Evolutionary conservation across 2,113 vertebrate genomes (phyloP), one percentile per base, ranked within the genome.

Genomic region (Sapayoa aenigma): DNA sequence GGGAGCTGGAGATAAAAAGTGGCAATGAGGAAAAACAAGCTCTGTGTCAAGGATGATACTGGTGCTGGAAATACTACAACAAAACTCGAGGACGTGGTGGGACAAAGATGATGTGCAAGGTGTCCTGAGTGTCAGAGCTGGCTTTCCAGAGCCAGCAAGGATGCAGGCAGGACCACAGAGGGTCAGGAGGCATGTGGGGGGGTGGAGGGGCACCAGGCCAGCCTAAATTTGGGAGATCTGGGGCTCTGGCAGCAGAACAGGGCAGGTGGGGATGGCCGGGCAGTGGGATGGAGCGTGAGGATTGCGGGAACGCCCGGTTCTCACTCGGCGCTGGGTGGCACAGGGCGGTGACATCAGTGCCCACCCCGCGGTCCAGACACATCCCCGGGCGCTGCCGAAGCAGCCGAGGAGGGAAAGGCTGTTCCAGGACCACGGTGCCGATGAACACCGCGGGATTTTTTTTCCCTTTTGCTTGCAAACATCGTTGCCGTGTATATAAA

Each of bases 251-350:
- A 67, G 67, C 18, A 8, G 13, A 33, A 23, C 41, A 31, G 0
- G 11, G 39, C 50, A 41, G 35, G 37, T 21, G 24, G 22, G 47
- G 72, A n/a, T 0, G 12, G 33, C 5, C 2, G 4, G 21, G 55
- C 46, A 47, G 24, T 39, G 76, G 59, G 35, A 9, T 2, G 3
- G 20, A 77, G 41, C 0, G 2, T 1, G 59, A 39, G 58, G 15
- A 55, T 0, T 27, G 27, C 4, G 4, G 49, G 60, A 62, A 47
- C 2, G 4, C 9, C 46, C 11, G 0, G 10, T 23, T 8, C 62
- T 18, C 59, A 21, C 15, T 5, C 0, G 0, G 49, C 2, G 6
- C 41, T 2, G 4, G 12, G 16, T 1, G 4, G 41, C 9, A 47
- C 35, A 47, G 49, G 47, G 37, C 0, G 0, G 11, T 3, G 14